Evolutionary conservation across 2,888 invertebrate species (phyloP), one percentile per base, ranked within the genome.

Genomic region (Polydrusus tereticollis): DNA sequence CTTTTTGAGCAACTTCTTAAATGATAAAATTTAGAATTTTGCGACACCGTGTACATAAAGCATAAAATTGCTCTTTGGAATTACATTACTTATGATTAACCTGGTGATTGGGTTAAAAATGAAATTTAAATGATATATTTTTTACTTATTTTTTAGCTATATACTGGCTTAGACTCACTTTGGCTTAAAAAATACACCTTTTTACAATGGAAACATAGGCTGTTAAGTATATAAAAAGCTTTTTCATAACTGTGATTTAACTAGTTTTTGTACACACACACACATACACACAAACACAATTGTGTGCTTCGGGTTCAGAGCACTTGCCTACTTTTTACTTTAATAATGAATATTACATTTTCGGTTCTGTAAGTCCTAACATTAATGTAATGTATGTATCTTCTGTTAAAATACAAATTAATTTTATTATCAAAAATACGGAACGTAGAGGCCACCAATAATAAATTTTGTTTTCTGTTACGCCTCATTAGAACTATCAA

Each of bases 241-340:
- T 63, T 33, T 47, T 60, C 23, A 50, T 47, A 60, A 36, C 63
- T 63, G 63, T 63, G 63, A 63, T 55, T 55, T 55, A 29, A 29
- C 21, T 47, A 47, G 45, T 47, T 47, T 23, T 47, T 21, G 47
- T 47, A 20, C 47, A 47, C 47, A 21, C 8, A 45, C 16, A 33
- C 12, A 47, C 47, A 21, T 7, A 45, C 16, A 33, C 12, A n/a
- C n/a, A n/a, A n/a, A n/a, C n/a, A n/a, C n/a, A n/a, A n/a, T 20
- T 47, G 18, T 45, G 47, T 21, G 47, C 20, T 47, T 47, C n/a
- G n/a, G 23, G 23, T 47, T 18, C 14, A 55, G 16, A 29, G 52
- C 52, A 29, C 29, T 29, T 18, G 29, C 10, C 14, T 55, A 14
- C 29, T 16, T 14, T 55, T 29, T 10, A n/a, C n/a, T 21, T 5